A percentile compares a stretch with the other conserved stretches of the same genome.
These are phyloP conservation scores for Heliothis subflexa DNA, from an alignment of 1,140 invertebrate genomes.

Conservation along the genomic window DNA sequence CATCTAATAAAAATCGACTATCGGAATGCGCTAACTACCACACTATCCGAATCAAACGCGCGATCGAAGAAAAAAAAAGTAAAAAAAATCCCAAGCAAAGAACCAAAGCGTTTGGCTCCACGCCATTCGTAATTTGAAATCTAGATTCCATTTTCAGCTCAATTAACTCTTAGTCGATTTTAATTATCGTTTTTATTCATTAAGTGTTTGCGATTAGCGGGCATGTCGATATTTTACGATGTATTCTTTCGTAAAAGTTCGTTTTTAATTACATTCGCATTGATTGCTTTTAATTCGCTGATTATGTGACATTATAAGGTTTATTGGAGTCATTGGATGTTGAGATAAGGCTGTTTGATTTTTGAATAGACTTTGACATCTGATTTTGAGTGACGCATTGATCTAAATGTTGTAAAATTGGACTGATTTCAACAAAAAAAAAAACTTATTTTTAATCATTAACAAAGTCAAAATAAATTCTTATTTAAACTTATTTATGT, in stretches of 20 bases:
- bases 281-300: slow-evolving; percentile 69
- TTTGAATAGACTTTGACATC: slow-evolving; percentile 19
- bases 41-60: slow-evolving; percentile 25
- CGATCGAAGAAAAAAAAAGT: slow-evolving; percentile 19
- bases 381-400: slow-evolving; percentile 19
- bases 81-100: slow-evolving; percentile 27
- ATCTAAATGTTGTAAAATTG: neutral
- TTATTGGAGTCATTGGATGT: slow-evolving; percentile 58
- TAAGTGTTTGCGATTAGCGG: slow-evolving; percentile 81
- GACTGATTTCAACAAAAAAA: slow-evolving; percentile 27
- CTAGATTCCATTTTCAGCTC: slow-evolving; percentile 80
- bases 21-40: slow-evolving; percentile 45
- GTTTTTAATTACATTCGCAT: slow-evolving; percentile 74
- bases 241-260: slow-evolving; percentile 61
- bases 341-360: slow-evolving; percentile 49
- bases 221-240: slow-evolving; percentile 79
- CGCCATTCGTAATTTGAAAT: slow-evolving; percentile 55
- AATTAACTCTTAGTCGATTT: slow-evolving; percentile 75
- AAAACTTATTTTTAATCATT: neutral
- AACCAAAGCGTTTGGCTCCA: slow-evolving; percentile 31
- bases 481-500: slow-evolving; percentile 3
- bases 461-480: slow-evolving; percentile 22
- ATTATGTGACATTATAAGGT: slow-evolving; percentile 62
- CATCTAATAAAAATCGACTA: slow-evolving; percentile 14
- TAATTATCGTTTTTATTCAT: slow-evolving; percentile 82